phyloP scores from a whole-genome alignment of 1,140 invertebrate genomes.

The Physella acuta region DNA sequence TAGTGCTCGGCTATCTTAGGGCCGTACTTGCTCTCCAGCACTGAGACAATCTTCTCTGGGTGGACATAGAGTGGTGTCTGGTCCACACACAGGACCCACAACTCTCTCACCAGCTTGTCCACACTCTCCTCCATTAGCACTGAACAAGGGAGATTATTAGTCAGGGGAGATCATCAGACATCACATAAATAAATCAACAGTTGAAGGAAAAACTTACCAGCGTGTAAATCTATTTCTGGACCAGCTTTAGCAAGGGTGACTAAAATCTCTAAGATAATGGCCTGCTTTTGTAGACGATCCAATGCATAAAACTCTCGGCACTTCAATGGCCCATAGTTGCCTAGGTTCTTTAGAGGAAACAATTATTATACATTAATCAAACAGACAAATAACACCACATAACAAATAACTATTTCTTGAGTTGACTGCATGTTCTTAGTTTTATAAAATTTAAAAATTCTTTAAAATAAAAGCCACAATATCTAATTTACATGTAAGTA shows the following conservation, averaged over 20 bases:
- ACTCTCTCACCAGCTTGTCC: conserved; percentile 50
- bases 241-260: conserved; percentile 52
- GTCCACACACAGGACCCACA: conserved; percentile 57
- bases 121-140: conserved; percentile 47
- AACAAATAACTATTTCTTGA: no score
- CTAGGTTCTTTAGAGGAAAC: no score
- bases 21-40: conserved; percentile 53
- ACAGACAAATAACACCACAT: no score
- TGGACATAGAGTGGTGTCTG: conserved; percentile 46
- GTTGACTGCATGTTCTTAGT: no score
- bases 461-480: no score
- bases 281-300: conserved; percentile 60
- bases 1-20: conserved; percentile 46
- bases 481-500: no score
- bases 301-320: conserved; percentile 61
- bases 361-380: no score
- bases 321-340: conserved; percentile 64
- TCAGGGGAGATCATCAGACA: no score
- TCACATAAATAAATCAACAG: not conserved
- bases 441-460: no score
- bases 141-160: conserved; percentile 15
- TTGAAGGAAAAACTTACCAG: conserved; percentile 36
- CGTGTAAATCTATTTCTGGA: conserved; percentile 42
- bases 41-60: conserved; percentile 45
- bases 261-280: conserved; percentile 57